Base-by-base conservation (phyloP, 1,140 invertebrate genomes). In the Globodera ellingtonae region DNA sequence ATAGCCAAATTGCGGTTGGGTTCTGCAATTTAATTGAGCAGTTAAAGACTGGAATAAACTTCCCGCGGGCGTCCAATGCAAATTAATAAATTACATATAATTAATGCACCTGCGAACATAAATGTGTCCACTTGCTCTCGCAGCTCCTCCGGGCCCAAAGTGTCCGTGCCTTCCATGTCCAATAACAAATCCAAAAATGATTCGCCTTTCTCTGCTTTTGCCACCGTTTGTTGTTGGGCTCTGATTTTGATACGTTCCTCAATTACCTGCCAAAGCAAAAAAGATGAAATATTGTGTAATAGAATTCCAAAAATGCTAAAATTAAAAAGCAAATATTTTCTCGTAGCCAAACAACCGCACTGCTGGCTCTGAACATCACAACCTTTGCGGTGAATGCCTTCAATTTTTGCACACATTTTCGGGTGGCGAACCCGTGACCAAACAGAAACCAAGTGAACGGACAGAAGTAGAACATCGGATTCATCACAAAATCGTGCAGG, bases 181-280 rank as follows among this genome's bases (percentile, higher is more conserved):
- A 98, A 92, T 84, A 98, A 90, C 73, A 97, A 91, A 90, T 98
- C 96, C 78, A 98, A 92, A 91, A 98, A 97, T 47, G 96, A 95
- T 80, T 95, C 91, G 84, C 94, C 93, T 87, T 95, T 95, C 91
- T 95, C 95, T n/a, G 70, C 50, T 35, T 21, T 56, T 18, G n/a
- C 35, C 59, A 65, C 59, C 13, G 1, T 21, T 21, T 69, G 66
- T 35, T 69, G 21, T 48, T n/a, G n/a, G n/a, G 52, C 50, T 62
- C 66, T 47, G n/a, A 69, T 65, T 50, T 66, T 44, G 66, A 69
- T 69, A 24, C 66, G 66, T 24, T 69, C 66, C 9, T n/a, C 66
- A 44, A 69, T 69, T 44, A 69, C n/a, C 66, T 69, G 35, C 66
- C 8, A 69, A 69, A 69, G 18, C 9, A 10, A n/a, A 18, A 10